Evolutionary conservation across 1,140 invertebrate species (phyloP), one percentile per base, ranked within the genome.

Genomic region (Mamestra configurata): DNA sequence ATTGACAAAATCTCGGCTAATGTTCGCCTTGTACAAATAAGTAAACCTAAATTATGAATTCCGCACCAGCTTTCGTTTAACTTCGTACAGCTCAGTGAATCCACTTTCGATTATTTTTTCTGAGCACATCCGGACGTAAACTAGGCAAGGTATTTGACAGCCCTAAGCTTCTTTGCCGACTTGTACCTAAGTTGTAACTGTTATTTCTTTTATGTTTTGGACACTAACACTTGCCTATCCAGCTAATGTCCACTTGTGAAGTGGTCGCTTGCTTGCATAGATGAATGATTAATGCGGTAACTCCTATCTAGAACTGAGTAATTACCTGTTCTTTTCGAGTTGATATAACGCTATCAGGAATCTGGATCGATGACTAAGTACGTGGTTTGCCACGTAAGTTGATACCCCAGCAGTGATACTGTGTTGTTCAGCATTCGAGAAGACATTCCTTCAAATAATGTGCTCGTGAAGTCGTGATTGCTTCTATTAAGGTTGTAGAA

Each of bases 161-260:
- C 64, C 64, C 64, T 68, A 68, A n/a, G 20, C 31, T 24, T 35
- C 20, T 0, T 27, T 20, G 64, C 64, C 27, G 64, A 68, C 40
- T 68, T 49, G 64, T n/a, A n/a, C n/a, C n/a, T n/a, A n/a, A n/a
- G 8, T 22, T 22, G 15, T 66, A 43, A 68, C 64, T 68, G 64
- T 68, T 68, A 46, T 46, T 46, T 68, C 40, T 68, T 68, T 68
- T 68, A 68, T 68, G 64, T 68, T 68, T 68, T 68, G 64, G 64
- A 46, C 64, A 68, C 64, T 68, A 68, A 68, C 64, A 68, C 40
- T 68, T 27, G 64, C 10, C 64, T 49, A 68, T 68, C 40, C 20
- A 24, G 20, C 64, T 68, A 68, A 68, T 68, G 64, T 68, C 64
- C 64, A 24, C 20, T 68, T 68, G 64, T 68, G 40, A 46, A 68